Conservation (phyloP, 1,140 invertebrate species). For the Orchesella cincta region DNA sequence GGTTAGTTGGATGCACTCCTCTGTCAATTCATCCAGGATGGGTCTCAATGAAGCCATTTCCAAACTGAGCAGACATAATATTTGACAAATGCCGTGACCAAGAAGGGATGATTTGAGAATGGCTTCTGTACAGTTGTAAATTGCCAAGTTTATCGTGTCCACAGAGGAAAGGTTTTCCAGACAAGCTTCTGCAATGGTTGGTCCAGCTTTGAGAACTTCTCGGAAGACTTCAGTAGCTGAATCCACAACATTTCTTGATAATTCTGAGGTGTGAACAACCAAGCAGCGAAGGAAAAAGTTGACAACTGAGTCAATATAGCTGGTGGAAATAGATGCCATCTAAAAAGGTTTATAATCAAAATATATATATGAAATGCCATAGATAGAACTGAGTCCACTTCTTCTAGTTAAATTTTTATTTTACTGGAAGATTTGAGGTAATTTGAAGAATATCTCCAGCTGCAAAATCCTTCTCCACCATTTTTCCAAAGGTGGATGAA, state of each 20-base stretch:
- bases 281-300: neutral
- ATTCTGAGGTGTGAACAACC: neutral
- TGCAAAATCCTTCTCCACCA: neutral
- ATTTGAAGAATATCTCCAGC: neutral
- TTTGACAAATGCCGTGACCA: neutral
- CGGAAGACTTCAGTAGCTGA: neutral
- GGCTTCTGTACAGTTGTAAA: neutral
- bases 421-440: neutral
- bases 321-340: neutral
- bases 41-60: neutral
- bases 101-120: neutral
- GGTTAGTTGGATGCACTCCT: slow-evolving; percentile 1
- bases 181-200: neutral
- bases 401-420: neutral
- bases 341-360: too few species aligned
- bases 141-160: neutral
- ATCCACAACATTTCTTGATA: neutral
- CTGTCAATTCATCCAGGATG: slow-evolving; percentile 4
- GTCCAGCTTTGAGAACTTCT: neutral
- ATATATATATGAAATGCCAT: too few species aligned
- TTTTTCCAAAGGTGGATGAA: too few species aligned
- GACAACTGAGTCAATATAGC: neutral
- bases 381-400: too few species aligned
- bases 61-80: neutral
- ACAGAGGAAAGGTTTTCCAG: neutral